Base-by-base conservation (phyloP, 2,888 invertebrate species). In the Drosophila sordidula region DNA sequence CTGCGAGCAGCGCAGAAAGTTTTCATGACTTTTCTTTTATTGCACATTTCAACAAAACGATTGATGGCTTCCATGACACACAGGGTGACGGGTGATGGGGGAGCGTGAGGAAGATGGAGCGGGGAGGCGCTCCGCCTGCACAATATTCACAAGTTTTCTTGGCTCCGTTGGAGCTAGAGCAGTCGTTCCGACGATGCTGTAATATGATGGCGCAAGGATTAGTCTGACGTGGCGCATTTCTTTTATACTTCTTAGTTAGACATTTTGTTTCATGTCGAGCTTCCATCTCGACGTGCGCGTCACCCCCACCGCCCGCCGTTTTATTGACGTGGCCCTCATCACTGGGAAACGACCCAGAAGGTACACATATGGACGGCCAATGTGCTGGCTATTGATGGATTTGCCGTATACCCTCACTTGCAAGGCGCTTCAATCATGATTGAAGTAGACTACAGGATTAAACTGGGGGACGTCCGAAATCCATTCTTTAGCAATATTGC, bases 21-120 rank as follows among this genome's bases (percentile, higher is more conserved):
- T 91, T 90, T 90, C 84, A 87, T 89, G 89, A 87, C 87, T 86
- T 90, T 91, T 89, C 89, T 85, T 89, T 89, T 88, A 87, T 80
- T 90, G 91, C 91, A 90, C 87, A 91, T 91, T 90, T 90, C 87
- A 90, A 87, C 81, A 84, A 90, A 89, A 89, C 90, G 90, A 90
- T 90, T 91, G 91, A 90, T 91, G 89, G 90, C 91, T 91, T 90
- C 88, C 85, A 87, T 84, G 90, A 90, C 89, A 90, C 55, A 76
- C 76, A 72, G 74, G 56, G 45, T 9, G 39, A 6, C 26, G 41
- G 8, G 26, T 4, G 44, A 26, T 3, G 4, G 18, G 52, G 42
- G 18, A 18, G 1, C 45, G 12, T 36, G 44, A 41, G 41, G 58
- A 22, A 66, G 72, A 57, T 29, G 32, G 56, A 54, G 45, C 52